Evolutionary conservation across 2,113 vertebrate species (phyloP).

Genomic region (Pseudolaguvia tuberculata): DNA sequence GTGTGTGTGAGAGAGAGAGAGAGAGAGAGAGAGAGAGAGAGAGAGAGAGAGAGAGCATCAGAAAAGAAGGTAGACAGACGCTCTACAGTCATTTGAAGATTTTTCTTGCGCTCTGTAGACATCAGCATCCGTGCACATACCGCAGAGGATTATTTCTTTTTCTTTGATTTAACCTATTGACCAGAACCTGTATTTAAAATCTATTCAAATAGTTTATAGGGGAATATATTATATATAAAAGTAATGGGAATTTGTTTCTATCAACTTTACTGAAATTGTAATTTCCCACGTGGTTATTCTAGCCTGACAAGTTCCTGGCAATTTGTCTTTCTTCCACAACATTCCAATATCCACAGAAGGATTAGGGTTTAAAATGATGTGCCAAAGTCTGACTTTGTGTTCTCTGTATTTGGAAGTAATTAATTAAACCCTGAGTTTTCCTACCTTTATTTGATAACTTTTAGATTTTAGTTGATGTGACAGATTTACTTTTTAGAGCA

Average conservation of each 20-base stretch:
- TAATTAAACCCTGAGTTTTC: conserved; percentile 46
- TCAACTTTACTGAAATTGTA: conserved; percentile 33
- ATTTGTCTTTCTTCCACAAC: conserved; percentile 23
- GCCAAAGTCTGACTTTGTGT: conserved; percentile 38
- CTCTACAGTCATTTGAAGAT: conserved; percentile 48
- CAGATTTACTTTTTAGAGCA: neutral
- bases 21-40: too few relatives aligned
- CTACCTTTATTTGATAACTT: neutral
- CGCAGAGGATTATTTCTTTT: conserved; percentile 51
- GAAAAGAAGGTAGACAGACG: conserved; percentile 51
- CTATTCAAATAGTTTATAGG: conserved; percentile 22
- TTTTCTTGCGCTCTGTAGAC: conserved; percentile 45
- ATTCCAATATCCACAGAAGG: neutral
- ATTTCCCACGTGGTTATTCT: conserved; percentile 57
- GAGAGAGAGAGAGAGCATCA: conserved; percentile 42
- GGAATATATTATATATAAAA: neutral
- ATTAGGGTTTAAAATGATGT: conserved; percentile 52
- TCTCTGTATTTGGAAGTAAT: conserved; percentile 36
- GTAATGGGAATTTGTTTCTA: conserved; percentile 17
- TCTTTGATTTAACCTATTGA: conserved; percentile 39
- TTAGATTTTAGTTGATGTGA: conserved; percentile 20
- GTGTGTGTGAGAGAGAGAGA: conserved; percentile 39
- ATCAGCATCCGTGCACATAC: conserved; percentile 49
- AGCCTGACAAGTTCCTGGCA: conserved; percentile 51
- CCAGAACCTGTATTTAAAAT: conserved; percentile 30